phyloP scores from a whole-genome alignment of 37 sponge, comb jelly and placozoan genomes.

The Haliclona indistincta region DNA sequence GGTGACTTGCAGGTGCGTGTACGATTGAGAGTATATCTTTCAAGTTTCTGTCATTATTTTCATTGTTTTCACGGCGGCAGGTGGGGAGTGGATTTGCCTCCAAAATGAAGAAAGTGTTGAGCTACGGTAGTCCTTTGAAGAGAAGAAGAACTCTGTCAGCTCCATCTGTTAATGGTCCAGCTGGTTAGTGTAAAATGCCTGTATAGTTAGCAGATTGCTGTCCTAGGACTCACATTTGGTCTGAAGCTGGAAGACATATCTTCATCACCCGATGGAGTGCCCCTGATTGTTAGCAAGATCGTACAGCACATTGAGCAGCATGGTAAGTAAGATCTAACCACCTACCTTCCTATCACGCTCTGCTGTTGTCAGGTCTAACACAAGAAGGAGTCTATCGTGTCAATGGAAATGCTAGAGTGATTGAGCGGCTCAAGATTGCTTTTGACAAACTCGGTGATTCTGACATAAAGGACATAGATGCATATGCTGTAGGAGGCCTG shows the following conservation, averaged over 20 bases:
- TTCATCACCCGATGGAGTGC: constrained; percentile 14
- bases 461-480: constrained; percentile 49
- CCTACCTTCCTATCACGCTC: neutral
- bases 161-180: neutral
- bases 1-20: too few species aligned
- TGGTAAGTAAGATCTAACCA: constrained; percentile 15
- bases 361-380: constrained; percentile 34
- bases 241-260: constrained; percentile 31
- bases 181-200: neutral
- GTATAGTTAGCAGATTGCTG: neutral
- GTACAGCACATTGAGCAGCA: constrained; percentile 60
- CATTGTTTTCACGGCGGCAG: too few species aligned
- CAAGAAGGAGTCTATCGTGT: constrained; percentile 78
- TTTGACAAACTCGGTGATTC: constrained; percentile 84
- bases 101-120: constrained; percentile 8
- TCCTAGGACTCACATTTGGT: constrained; percentile 30
- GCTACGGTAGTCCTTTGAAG: neutral
- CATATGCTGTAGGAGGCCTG: constrained; percentile 60
- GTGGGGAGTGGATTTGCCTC: constrained; percentile 9
- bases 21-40: too few species aligned
- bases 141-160: neutral
- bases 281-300: constrained; percentile 57
- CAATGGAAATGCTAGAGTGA: constrained; percentile 72
- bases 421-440: constrained; percentile 50
- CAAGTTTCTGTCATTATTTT: too few species aligned